Conservation (phyloP, 2,888 invertebrate species). For the Rutpela maculata region DNA sequence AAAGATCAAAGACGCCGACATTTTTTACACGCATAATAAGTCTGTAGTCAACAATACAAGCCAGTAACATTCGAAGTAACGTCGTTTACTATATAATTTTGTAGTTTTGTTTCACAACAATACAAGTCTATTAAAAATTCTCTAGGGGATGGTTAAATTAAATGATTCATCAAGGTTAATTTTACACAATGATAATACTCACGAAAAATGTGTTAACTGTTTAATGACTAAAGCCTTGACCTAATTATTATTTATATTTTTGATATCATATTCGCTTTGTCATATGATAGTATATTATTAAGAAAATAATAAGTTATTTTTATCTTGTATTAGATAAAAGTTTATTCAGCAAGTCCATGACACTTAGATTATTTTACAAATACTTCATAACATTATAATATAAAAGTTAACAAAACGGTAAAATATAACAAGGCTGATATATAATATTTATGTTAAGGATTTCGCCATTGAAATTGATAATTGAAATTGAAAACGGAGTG, state of each 20-base stretch:
- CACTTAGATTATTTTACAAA: constrained; percentile 50
- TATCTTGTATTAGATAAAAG: constrained; percentile 36
- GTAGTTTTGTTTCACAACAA: too few species aligned
- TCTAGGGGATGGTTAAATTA: background rate
- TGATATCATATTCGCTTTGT: constrained; percentile 31
- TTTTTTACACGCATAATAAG: too few species aligned
- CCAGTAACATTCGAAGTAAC: too few species aligned
- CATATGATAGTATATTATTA: constrained; percentile 5
- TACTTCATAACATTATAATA: constrained; percentile 22
- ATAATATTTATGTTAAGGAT: constrained; percentile 54
- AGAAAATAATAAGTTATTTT: constrained; percentile 17
- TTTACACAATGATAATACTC: background rate
- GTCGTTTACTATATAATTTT: too few species aligned
- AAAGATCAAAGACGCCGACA: too few species aligned
- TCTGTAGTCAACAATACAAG: too few species aligned
- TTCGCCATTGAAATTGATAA: constrained; percentile 32
- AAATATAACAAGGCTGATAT: constrained; percentile 52
- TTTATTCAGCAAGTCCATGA: constrained; percentile 47
- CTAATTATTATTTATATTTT: constrained; percentile 29
- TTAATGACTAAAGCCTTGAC: constrained; percentile 27
- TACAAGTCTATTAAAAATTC: too few species aligned
- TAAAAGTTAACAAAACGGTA: constrained; percentile 36
- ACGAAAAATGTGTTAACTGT: background rate
- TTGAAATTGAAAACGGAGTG: constrained; percentile 24
- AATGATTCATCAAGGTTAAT: background rate